These are phyloP conservation scores for Eremophila alpestris DNA, from an alignment of 2,797 vertebrate species.

Conservation along the genomic window DNA sequence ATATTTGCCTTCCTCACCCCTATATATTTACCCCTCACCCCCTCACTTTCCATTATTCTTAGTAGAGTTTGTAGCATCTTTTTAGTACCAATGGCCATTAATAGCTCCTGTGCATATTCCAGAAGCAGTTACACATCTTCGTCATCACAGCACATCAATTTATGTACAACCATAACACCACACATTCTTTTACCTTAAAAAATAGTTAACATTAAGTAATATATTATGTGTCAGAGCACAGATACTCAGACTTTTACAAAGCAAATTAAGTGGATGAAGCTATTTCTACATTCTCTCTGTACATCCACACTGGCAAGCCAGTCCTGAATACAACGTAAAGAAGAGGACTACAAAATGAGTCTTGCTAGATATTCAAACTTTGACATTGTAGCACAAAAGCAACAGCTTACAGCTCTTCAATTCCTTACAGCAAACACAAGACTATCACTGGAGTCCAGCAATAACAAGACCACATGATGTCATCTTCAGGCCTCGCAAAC, in stretches of 20 bases:
- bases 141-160: not conserved
- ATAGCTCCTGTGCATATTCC: not conserved
- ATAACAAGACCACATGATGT: not conserved
- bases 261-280: not conserved
- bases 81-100: not conserved
- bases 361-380: not conserved
- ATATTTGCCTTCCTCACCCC: not conserved
- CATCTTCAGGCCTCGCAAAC: not conserved
- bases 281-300: not conserved
- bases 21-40: no score
- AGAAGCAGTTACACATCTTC: not conserved
- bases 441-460: not conserved
- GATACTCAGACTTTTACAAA: not conserved
- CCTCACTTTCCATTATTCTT: not conserved
- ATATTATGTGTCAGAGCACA: not conserved
- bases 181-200: not conserved
- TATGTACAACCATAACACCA: not conserved
- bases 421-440: not conserved
- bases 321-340: not conserved
- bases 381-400: not conserved
- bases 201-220: not conserved
- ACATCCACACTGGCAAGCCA: not conserved
- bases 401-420: not conserved
- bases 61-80: not conserved
- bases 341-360: not conserved